Percentiles rank a stretch among this genome's conserved stretches.
These are phyloP conservation scores for Callosobruchus maculatus DNA, from an alignment of 2,888 invertebrate species.

Conservation along the genomic window DNA sequence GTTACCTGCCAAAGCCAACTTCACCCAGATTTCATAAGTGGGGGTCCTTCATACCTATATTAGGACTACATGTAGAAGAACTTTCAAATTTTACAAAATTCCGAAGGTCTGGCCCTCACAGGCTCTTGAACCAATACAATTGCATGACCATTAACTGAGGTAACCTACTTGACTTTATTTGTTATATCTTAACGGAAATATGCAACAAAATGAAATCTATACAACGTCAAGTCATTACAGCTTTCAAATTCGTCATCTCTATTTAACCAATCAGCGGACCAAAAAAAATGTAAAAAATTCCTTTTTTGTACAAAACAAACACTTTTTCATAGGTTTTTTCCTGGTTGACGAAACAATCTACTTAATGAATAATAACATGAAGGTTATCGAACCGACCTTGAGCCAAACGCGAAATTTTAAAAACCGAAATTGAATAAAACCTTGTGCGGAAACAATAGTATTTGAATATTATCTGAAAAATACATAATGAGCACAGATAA, in stretches of 20 bases:
- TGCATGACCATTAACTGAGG: too few species aligned
- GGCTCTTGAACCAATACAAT: too few species aligned
- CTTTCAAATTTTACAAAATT: too few species aligned
- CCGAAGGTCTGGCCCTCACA: too few species aligned
- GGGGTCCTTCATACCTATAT: too few species aligned
- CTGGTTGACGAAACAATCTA: conserved; percentile 5
- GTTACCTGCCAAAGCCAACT: too few species aligned
- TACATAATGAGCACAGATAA: conserved; percentile 2
- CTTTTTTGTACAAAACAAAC: neutral
- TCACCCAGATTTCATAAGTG: too few species aligned
- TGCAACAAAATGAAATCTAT: too few species aligned
- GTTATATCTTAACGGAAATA: too few species aligned
- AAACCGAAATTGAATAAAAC: conserved; percentile 10
- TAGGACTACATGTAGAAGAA: too few species aligned
- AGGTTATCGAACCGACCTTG: conserved; percentile 37
- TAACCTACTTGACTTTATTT: too few species aligned
- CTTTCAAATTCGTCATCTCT: neutral
- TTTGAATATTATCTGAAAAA: conserved; percentile 31
- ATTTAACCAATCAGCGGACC: neutral
- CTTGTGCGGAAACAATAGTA: conserved; percentile 24
- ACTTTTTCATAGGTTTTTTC: neutral
- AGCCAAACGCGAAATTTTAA: conserved; percentile 8
- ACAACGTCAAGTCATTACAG: neutral
- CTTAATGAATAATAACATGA: conserved; percentile 11
- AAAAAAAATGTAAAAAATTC: neutral